Percentiles rank a stretch among this genome's conserved stretches.
Evolutionary conservation across 2,797 vertebrate genomes (phyloP).

Genomic region (Cephalopachus bancanus): DNA sequence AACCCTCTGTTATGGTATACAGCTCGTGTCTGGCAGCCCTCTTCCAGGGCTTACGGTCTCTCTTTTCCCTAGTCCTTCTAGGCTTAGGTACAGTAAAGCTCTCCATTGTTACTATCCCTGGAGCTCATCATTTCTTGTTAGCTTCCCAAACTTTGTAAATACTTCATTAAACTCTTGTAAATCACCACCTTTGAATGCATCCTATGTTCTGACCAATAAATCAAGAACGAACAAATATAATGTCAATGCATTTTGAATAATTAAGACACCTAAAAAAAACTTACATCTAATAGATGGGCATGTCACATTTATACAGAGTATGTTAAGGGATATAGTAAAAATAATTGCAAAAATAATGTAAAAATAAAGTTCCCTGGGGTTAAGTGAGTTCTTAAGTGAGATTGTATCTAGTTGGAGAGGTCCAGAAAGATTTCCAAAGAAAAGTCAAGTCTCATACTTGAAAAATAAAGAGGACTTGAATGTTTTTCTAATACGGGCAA

Average conservation of each 20-base stretch:
- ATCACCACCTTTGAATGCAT: not conserved
- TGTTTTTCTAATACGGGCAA: not conserved
- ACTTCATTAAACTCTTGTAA: not conserved
- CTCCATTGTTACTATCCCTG: constrained; percentile 20
- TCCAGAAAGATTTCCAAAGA: not conserved
- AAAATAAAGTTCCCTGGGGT: not conserved
- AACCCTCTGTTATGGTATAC: not conserved
- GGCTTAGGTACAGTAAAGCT: not conserved
- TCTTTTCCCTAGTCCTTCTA: not conserved
- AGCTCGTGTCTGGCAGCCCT: not conserved
- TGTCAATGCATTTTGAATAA: not conserved
- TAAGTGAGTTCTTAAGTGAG: not conserved
- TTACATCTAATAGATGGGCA: not conserved
- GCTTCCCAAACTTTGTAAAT: not conserved
- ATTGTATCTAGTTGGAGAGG: not conserved
- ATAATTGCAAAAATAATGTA: not conserved
- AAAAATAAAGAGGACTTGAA: not conserved
- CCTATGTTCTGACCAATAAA: not conserved
- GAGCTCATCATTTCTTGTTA: not conserved
- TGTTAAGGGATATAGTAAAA: not conserved
- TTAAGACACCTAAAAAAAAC: not conserved
- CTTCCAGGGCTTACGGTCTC: not conserved
- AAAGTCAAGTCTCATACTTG: not conserved
- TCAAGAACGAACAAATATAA: not conserved
- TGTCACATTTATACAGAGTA: not conserved